Evolutionary conservation across 64 coral and sea anemone genomes (phyloP), one percentile per base, ranked within the genome.

Genomic region (Actinia equina): DNA sequence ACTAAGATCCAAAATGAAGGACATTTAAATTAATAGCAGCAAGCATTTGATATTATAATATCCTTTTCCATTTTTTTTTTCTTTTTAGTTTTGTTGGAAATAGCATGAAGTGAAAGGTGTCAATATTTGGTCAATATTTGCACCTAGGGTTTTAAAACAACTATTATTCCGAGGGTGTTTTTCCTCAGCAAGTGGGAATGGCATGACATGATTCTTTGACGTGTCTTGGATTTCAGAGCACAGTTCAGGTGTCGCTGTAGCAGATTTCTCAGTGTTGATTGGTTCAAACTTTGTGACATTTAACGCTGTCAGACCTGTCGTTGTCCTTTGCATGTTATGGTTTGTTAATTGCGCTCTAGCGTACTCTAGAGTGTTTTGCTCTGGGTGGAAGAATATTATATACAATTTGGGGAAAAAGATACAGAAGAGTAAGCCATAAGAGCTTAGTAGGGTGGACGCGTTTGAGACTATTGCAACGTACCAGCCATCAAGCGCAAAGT

Each of bases 351-450:
- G 84, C 13, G 77, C 78, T 59, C 85, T 82, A 6, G 77, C 62
- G 26, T 85, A 85, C 49, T 83, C 46, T 3, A 54, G 25, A 1
- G 90, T 92, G 23, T 92, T 92, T 61, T 87, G 56, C 60, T 92
- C 90, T 27, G 90, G 90, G 14, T 87, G 58, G 9, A 52, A 64
- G 16, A 87, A 23, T 49, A 92, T 83, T 3, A 92, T 85, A 60
- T 87, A 92, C 14, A 92, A 69, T 64, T 92, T 92, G 5, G 90
- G 90, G 37, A 44, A 59, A 71, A 92, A 92, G 84, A 92, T 92
- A 26, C 90, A 92, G 45, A 64, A 17, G 10, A 87, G 60, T 26
- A 92, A 54, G 1, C 90, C 90, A 58, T 92, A 85, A 16, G 89
- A 83, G 71, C 89, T 85, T 23, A 90, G 53, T 7, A 90, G 43